A percentile compares a stretch with the other conserved stretches of the same genome.
Evolutionary conservation across 2,888 invertebrate species (phyloP).

Genomic region (Prosopocoilus inquinatus): DNA sequence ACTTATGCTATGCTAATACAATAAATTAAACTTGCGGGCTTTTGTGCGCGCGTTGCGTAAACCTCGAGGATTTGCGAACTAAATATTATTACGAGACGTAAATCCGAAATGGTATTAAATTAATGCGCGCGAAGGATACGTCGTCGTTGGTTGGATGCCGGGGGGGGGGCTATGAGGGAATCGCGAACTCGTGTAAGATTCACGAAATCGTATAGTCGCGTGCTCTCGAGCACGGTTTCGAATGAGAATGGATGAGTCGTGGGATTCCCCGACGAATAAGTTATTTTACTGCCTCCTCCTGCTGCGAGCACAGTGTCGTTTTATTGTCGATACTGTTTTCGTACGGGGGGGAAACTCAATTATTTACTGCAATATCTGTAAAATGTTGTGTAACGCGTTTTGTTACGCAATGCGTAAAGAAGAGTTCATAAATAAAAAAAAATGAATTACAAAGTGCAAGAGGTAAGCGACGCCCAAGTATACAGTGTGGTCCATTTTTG

Average conservation of each 20-base stretch:
- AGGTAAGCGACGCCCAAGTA: too few species aligned
- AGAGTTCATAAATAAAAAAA: too few species aligned
- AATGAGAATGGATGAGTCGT: slow-evolving; percentile 13
- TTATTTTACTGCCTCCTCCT: slow-evolving; percentile 7
- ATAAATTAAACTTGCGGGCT: too few species aligned
- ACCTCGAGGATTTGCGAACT: slow-evolving; percentile 1
- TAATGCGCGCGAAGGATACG: background rate
- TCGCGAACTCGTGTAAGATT: slow-evolving; percentile 1
- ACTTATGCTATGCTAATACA: too few species aligned
- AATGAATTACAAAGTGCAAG: too few species aligned
- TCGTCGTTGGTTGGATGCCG: background rate
- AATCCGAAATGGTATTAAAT: slow-evolving; percentile 10
- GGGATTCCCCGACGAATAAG: slow-evolving; percentile 6
- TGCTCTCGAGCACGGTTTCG: slow-evolving; percentile 4
- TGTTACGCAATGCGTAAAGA: too few species aligned
- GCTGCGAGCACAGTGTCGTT: slow-evolving; percentile 2
- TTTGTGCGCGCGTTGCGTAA: background rate
- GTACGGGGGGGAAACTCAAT: too few species aligned
- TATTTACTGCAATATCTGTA: too few species aligned
- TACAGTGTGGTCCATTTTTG: too few species aligned
- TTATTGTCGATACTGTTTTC: background rate
- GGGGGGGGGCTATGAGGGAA: slow-evolving; percentile 8
- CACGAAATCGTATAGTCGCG: background rate
- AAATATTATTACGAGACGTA: slow-evolving; percentile 8
- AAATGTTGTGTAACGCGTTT: too few species aligned